A percentile compares a stretch with the other conserved stretches of the same genome.
These are phyloP conservation scores for Dendroctonus valens DNA, from an alignment of 1,140 invertebrate species.

Conservation along the genomic window DNA sequence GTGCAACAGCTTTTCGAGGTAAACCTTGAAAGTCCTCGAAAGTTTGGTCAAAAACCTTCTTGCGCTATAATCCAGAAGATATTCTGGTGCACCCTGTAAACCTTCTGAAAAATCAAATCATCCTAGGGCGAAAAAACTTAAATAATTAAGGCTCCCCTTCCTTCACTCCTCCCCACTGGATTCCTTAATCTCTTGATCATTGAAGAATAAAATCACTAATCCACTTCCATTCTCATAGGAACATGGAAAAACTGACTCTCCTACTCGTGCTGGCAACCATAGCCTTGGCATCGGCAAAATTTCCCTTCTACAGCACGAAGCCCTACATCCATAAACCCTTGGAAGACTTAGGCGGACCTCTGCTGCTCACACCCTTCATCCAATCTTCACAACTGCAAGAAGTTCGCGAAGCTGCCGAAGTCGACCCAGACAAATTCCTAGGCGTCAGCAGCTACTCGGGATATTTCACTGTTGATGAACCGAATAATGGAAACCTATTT, in stretches of 20 bases:
- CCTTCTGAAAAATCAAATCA: too few species aligned
- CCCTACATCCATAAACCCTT: constrained; percentile 14
- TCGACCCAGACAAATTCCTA: constrained; percentile 33
- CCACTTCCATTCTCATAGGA: neutral
- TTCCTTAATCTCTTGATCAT: too few species aligned
- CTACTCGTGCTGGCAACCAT: neutral
- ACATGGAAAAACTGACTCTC: neutral
- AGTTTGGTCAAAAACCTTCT: too few species aligned
- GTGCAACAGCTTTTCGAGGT: too few species aligned
- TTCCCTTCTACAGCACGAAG: constrained; percentile 12
- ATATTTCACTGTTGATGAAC: constrained; percentile 69
- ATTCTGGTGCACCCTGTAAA: too few species aligned
- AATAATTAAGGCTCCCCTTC: too few species aligned
- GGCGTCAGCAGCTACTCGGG: constrained; percentile 57
- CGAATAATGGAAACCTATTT: constrained; percentile 66
- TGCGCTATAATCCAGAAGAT: too few species aligned
- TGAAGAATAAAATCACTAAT: too few species aligned
- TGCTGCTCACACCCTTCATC: constrained; percentile 57
- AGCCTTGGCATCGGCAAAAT: neutral
- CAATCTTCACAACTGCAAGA: constrained; percentile 52
- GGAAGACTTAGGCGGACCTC: constrained; percentile 39
- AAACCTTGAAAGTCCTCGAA: too few species aligned
- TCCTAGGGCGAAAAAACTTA: too few species aligned
- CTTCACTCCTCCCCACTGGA: too few species aligned
- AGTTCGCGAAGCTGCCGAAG: constrained; percentile 38